phyloP scores from a whole-genome alignment of 1,140 invertebrate species.

The Cyclargus thomasi region DNA sequence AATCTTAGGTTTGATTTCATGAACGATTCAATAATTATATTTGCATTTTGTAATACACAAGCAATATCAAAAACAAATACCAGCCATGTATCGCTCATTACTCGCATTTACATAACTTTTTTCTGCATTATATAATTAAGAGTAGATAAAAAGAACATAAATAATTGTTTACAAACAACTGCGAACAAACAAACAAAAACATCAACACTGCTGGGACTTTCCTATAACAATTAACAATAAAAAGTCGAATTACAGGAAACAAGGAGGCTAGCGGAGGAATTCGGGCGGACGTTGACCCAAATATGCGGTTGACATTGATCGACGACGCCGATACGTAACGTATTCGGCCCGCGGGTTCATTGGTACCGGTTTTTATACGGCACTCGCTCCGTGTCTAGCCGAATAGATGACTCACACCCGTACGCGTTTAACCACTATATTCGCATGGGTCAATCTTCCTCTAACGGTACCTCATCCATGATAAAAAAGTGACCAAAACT shows the following conservation, averaged over 20 bases:
- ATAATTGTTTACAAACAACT: not conserved
- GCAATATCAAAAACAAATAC: not conserved
- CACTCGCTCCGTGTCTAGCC: constrained; percentile 38
- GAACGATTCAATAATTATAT: not conserved
- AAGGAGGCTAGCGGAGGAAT: constrained; percentile 61
- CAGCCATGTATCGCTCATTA: not conserved
- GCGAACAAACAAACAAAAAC: not conserved
- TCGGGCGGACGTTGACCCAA: constrained; percentile 69
- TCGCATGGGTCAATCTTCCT: no score
- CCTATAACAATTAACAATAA: constrained; percentile 27
- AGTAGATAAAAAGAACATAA: not conserved
- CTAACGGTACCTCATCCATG: no score
- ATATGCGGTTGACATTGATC: constrained; percentile 74
- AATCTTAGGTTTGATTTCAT: no score
- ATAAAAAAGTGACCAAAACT: no score
- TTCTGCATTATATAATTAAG: not conserved
- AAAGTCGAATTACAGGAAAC: constrained; percentile 56
- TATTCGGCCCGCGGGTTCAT: constrained; percentile 56
- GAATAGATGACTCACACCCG: constrained; percentile 43
- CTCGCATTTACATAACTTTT: not conserved
- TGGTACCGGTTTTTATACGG: constrained; percentile 56
- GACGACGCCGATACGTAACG: constrained; percentile 63
- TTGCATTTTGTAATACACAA: not conserved
- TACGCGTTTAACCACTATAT: constrained; percentile 13
- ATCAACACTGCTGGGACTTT: constrained; percentile 1